Evolutionary conservation across 2,797 vertebrate species (phyloP).

Genomic region (Rhabdomys pumilio): DNA sequence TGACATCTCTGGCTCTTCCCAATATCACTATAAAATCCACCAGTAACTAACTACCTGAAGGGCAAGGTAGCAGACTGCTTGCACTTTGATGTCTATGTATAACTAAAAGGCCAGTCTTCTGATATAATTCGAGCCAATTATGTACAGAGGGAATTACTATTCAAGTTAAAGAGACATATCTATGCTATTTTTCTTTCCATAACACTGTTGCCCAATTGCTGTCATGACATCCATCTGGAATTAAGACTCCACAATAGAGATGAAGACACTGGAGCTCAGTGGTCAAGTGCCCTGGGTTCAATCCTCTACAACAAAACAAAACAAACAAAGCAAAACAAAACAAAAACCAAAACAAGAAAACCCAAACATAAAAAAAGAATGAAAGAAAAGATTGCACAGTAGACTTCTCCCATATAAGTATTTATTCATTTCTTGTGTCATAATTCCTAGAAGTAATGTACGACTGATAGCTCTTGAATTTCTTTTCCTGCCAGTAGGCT

Average conservation of each 20-base stretch:
- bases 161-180: slow-evolving; percentile 64
- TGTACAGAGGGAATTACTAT: slow-evolving; percentile 29
- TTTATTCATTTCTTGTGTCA: slow-evolving; percentile 35
- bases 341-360: background rate
- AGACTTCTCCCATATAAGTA: slow-evolving; percentile 75
- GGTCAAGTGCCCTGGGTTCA: background rate
- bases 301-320: background rate
- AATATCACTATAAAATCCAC: slow-evolving; percentile 82
- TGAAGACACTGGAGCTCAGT: background rate
- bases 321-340: background rate
- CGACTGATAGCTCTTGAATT: slow-evolving; percentile 82
- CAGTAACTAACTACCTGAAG: slow-evolving; percentile 71
- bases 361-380: background rate
- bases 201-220: slow-evolving; percentile 82
- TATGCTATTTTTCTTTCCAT: slow-evolving; percentile 84
- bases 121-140: slow-evolving; percentile 78
- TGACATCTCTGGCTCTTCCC: slow-evolving; percentile 81
- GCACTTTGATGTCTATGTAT: slow-evolving; percentile 82
- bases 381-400: background rate
- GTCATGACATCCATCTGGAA: slow-evolving; percentile 84
- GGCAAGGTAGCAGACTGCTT: slow-evolving; percentile 70
- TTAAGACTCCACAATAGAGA: slow-evolving; percentile 79
- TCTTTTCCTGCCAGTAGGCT: slow-evolving; percentile 60
- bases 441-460: slow-evolving; percentile 83
- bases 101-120: slow-evolving; percentile 83